A percentile compares a stretch with the other conserved stretches of the same genome.
Evolutionary conservation across 1,140 invertebrate genomes (phyloP).

Genomic region (Drosophila prosaltans): DNA sequence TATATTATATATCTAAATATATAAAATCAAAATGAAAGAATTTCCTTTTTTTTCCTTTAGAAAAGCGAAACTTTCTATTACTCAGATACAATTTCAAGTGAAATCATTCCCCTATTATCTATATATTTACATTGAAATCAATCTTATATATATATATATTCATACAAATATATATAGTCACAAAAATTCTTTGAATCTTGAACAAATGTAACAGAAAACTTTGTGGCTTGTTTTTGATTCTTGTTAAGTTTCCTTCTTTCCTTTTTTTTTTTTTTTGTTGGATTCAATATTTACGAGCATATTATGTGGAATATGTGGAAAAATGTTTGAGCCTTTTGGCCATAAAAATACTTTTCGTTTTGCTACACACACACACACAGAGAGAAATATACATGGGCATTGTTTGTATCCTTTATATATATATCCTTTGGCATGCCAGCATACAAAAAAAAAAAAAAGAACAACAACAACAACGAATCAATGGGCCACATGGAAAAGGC

Average conservation of each 20-base stretch:
- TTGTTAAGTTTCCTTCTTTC: neutral
- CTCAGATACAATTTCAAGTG: no score
- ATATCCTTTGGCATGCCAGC: neutral
- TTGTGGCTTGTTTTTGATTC: no score
- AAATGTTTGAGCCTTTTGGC: slow-evolving; percentile 5
- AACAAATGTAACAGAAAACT: no score
- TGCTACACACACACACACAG: neutral
- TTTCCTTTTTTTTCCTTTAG: no score
- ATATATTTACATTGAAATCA: no score
- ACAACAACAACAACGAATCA: slow-evolving; percentile 1
- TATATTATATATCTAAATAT: no score
- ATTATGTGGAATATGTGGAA: neutral
- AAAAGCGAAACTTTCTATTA: no score
- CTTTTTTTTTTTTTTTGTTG: neutral
- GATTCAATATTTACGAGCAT: neutral
- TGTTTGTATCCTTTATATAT: neutral
- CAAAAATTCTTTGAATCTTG: no score
- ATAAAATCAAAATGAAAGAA: no score
- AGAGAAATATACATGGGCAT: neutral
- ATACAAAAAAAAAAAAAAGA: neutral
- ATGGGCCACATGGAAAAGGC: slow-evolving; percentile 18
- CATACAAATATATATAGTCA: no score
- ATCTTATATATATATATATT: no score
- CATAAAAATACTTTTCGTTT: slow-evolving; percentile 1
- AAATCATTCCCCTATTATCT: no score